A percentile compares a stretch with the other conserved stretches of the same genome.
These are phyloP conservation scores for Drosophila equinoxialis DNA, from an alignment of 1,140 invertebrate genomes.

Conservation along the genomic window DNA sequence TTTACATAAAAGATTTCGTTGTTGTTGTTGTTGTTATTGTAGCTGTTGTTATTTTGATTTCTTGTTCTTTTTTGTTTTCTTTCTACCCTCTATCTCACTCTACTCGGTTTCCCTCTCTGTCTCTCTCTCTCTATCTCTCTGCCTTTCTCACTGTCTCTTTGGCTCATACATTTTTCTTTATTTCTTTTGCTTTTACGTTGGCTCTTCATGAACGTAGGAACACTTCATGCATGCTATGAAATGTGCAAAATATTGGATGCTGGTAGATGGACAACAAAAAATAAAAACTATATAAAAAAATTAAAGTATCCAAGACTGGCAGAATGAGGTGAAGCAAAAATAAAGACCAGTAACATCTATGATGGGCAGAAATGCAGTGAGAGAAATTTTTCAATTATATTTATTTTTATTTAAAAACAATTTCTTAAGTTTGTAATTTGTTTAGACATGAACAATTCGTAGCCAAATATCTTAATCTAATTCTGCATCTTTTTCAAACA, in stretches of 20 bases:
- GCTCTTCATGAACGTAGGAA: slow-evolving; percentile 44
- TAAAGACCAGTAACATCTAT: background rate
- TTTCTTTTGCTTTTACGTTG: background rate
- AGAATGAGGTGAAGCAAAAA: background rate
- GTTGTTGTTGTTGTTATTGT: slow-evolving; percentile 62
- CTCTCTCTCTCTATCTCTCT: background rate
- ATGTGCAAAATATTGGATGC: slow-evolving; percentile 62
- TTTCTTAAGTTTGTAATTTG: too few species aligned
- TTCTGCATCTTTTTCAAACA: slow-evolving; percentile 44
- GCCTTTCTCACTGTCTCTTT: background rate
- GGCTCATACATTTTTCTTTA: slow-evolving; percentile 7
- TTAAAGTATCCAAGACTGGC: background rate
- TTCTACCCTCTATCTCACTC: background rate
- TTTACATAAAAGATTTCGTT: slow-evolving; percentile 80
- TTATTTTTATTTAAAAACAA: too few species aligned
- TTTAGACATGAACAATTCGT: too few species aligned
- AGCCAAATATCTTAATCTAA: slow-evolving; percentile 36
- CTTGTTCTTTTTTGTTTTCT: slow-evolving; percentile 35
- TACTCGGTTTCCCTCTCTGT: background rate
- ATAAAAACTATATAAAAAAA: slow-evolving; percentile 1
- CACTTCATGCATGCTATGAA: slow-evolving; percentile 64
- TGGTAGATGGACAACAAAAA: background rate
- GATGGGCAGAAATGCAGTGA: background rate
- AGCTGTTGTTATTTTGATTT: slow-evolving; percentile 73
- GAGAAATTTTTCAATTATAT: too few species aligned